Evolutionary conservation across 2,888 invertebrate species (phyloP).

Genomic region (Rhopalosiphum nymphaeae): DNA sequence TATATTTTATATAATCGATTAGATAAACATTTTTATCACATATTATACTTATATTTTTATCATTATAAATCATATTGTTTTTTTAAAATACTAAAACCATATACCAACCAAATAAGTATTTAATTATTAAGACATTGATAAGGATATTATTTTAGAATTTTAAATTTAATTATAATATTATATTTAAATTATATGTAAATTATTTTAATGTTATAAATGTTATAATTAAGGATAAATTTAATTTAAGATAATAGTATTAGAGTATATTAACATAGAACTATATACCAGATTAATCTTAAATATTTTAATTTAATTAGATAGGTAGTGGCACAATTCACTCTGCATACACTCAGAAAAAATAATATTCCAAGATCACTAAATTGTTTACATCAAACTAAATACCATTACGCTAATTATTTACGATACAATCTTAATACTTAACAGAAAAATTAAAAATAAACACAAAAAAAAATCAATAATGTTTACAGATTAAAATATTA

Average conservation of each 20-base stretch:
- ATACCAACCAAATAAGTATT: not conserved
- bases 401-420: not conserved
- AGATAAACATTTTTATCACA: not conserved
- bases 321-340: not conserved
- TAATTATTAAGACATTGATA: not conserved
- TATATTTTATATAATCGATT: not conserved
- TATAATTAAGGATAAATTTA: not conserved
- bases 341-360: not conserved
- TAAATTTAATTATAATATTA: not conserved
- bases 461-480: not conserved
- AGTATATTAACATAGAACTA: not conserved
- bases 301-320: not conserved
- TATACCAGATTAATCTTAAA: not conserved
- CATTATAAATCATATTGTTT: not conserved
- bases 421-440: not conserved
- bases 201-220: not conserved
- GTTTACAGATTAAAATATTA: not conserved
- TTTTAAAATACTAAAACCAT: not conserved
- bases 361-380: not conserved
- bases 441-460: not conserved
- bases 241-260: not conserved
- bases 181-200: not conserved
- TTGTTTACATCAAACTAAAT: not conserved
- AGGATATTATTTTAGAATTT: not conserved
- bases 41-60: not conserved